Evolutionary conservation across 2,888 invertebrate species (phyloP), one percentile per base, ranked within the genome.

Genomic region (Tiliacea aurago): DNA sequence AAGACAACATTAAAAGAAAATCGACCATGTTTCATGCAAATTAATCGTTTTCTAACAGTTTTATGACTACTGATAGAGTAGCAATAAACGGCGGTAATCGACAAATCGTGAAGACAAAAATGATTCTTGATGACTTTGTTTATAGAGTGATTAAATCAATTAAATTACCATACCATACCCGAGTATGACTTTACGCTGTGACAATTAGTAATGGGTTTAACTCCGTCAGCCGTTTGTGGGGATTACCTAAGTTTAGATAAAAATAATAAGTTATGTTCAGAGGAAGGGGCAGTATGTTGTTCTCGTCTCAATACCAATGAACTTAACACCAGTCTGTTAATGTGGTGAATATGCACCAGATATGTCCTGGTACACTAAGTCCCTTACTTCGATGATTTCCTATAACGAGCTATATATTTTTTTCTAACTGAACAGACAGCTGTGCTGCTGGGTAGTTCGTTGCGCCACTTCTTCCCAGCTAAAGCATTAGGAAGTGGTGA

Each of bases 11-110:
- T 43, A 55, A 78, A 76, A 72, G 55, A 37, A 49, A 78, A 55
- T 47, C 61, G 53, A 13, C 3, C 33, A 49, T 71, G 53, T 72
- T 76, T 45, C 49, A 79, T 76, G 73, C 73, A 78, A 78, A 79
- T 76, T 43, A 61, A 49, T 70, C 33, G 61, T 71, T 71, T 78
- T 75, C 53, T 49, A 70, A 78, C 33, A 20, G 71, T 56, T 78
- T 55, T 55, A 47, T 23, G 37, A 70, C 9, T 70, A 47, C 45
- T 70, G n/a, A 11, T 18, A 20, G 2, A 43, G 53, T 15, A 68
- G 33, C 45, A 51, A 33, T 4, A 33, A 45, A 61, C n/a, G 0
- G 20, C 4, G 13, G 41, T 61, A 43, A 71, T 49, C 53, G 61
- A 13, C 10, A 33, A 78, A 55, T 72, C 73, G 53, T 72, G 72